These are phyloP conservation scores for Sebastes paucispinis DNA, from an alignment of 2,797 vertebrate species.

Conservation along the genomic window DNA sequence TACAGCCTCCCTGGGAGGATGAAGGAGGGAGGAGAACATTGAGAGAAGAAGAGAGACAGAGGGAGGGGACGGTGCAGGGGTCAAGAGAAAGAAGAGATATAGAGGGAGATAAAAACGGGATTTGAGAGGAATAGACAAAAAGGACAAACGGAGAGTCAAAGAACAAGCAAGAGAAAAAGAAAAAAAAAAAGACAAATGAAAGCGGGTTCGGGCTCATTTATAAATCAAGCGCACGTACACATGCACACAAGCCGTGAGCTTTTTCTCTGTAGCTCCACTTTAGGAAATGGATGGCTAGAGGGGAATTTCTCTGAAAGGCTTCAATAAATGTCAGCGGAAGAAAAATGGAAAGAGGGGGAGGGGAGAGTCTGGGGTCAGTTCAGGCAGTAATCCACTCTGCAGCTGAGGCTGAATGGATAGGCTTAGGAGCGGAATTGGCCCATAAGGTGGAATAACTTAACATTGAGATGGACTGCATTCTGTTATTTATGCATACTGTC, in stretches of 20 bases:
- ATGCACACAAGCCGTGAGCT: constrained; percentile 42
- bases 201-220: constrained; percentile 56
- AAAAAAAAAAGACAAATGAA: constrained; percentile 27
- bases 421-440: constrained; percentile 47
- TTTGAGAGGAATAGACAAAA: constrained; percentile 29
- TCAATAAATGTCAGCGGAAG: constrained; percentile 81
- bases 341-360: constrained; percentile 70
- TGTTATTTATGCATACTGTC: constrained; percentile 48
- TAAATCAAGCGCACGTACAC: constrained; percentile 59
- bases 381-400: constrained; percentile 75
- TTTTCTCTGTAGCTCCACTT: constrained; percentile 76
- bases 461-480: constrained; percentile 41
- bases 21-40: constrained; percentile 17
- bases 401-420: constrained; percentile 64
- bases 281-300: constrained; percentile 81
- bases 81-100: constrained; percentile 10
- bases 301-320: constrained; percentile 81
- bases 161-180: constrained; percentile 17
- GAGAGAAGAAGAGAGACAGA: background rate
- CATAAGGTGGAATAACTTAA: constrained; percentile 71
- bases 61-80: background rate
- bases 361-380: constrained; percentile 60
- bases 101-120: background rate
- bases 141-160: constrained; percentile 16
- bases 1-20: constrained; percentile 85